phyloP scores from a whole-genome alignment of 2,797 vertebrate species.

The Eutrigla gurnardus region DNA sequence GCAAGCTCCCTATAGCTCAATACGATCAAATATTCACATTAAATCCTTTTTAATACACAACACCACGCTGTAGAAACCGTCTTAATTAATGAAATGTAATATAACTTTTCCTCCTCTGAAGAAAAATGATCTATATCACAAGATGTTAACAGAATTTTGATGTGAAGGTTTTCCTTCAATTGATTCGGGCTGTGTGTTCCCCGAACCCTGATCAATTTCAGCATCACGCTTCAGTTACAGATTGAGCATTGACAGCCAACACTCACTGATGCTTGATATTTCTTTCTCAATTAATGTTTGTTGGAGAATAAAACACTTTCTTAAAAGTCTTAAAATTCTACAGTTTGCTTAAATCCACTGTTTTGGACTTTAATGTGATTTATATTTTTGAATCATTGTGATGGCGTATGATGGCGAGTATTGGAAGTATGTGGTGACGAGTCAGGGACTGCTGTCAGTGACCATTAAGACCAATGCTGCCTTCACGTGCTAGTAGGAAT shows the following conservation, averaged over 20 bases:
- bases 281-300: not conserved
- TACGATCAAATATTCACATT: not conserved
- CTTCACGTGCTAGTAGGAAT: too few species aligned
- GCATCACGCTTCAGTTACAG: not conserved
- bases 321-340: too few species aligned
- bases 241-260: not conserved
- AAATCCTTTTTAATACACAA: not conserved
- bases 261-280: not conserved
- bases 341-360: not conserved
- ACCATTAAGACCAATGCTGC: not conserved
- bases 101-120: not conserved
- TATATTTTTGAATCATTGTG: not conserved
- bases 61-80: not conserved
- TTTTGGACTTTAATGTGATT: not conserved
- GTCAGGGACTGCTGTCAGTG: not conserved
- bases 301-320: too few species aligned
- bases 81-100: not conserved
- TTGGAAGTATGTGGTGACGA: too few species aligned
- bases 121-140: not conserved
- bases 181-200: not conserved
- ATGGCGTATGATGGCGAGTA: not conserved
- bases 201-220: not conserved
- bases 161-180: not conserved
- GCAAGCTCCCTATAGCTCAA: not conserved
- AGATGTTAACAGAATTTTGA: constrained; percentile 6